Evolutionary conservation across 1,140 invertebrate genomes (phyloP).

Genomic region (Argopecten irradians): DNA sequence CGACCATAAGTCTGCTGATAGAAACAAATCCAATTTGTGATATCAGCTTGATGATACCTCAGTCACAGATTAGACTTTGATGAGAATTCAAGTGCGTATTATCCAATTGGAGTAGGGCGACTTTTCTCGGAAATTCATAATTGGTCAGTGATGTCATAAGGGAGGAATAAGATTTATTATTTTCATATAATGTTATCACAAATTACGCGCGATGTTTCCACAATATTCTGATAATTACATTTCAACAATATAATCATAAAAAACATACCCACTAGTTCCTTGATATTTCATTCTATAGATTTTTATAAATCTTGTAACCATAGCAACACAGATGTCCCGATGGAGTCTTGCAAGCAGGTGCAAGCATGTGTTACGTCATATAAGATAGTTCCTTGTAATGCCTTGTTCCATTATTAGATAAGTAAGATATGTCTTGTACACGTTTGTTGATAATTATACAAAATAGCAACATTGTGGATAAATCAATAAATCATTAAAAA

Average conservation of each 20-base stretch:
- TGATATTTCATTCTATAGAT: neutral
- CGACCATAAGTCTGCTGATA: constrained; percentile 3
- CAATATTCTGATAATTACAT: neutral
- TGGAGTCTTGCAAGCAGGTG: neutral
- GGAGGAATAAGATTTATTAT: neutral
- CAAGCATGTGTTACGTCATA: neutral
- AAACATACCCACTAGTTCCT: neutral
- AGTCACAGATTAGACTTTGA: neutral
- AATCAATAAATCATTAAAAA: too few relatives aligned
- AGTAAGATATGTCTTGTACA: too few relatives aligned
- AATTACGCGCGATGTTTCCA: neutral
- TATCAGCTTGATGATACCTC: neutral
- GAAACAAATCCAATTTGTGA: constrained; percentile 1
- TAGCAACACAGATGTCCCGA: neutral
- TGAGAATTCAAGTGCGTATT: constrained; percentile 6
- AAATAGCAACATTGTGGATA: too few relatives aligned
- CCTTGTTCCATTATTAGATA: too few relatives aligned
- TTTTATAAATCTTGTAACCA: neutral
- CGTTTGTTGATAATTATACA: too few relatives aligned
- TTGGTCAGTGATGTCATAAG: neutral
- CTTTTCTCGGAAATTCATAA: neutral
- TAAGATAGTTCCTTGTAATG: neutral
- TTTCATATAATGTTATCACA: constrained; percentile 18
- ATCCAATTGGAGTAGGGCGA: neutral
- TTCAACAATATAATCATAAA: neutral